Percentiles rank a stretch among this genome's conserved stretches.
Evolutionary conservation across 37 sponge, comb jelly and placozoan species (phyloP).

Genomic region (Dysidea cf. avara): DNA sequence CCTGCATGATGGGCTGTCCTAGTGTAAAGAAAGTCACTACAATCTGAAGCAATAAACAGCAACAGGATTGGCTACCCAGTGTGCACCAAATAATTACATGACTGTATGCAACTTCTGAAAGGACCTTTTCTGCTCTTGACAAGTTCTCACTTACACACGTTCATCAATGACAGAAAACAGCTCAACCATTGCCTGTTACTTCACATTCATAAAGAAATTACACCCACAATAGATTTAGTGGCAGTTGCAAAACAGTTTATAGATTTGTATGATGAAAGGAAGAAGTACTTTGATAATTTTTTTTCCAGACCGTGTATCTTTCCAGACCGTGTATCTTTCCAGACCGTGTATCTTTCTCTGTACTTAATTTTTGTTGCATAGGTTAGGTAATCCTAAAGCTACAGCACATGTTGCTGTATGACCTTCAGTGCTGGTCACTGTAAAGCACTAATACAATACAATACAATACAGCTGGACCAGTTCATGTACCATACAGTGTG

Average conservation of each 20-base stretch:
- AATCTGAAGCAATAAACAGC: too few relatives aligned
- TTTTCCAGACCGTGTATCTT: too few relatives aligned
- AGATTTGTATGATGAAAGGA: constrained; percentile 14
- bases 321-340: too few relatives aligned
- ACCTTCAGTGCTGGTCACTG: too few relatives aligned
- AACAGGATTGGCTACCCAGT: neutral
- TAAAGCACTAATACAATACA: too few relatives aligned
- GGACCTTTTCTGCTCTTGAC: constrained; percentile 12
- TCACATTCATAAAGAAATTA: constrained; percentile 25
- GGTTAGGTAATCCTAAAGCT: too few relatives aligned
- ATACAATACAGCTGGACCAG: too few relatives aligned
- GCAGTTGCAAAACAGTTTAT: constrained; percentile 42
- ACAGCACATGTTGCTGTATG: too few relatives aligned
- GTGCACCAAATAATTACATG: neutral
- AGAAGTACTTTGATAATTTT: constrained; percentile 33
- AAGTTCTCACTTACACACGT: constrained; percentile 4
- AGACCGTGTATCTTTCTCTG: too few relatives aligned
- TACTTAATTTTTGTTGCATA: too few relatives aligned
- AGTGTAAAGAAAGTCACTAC: neutral
- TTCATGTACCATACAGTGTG: too few relatives aligned
- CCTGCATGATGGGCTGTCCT: constrained; percentile 14
- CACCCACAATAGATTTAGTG: constrained; percentile 19
- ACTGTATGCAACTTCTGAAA: constrained; percentile 9
- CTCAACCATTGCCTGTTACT: constrained; percentile 16
- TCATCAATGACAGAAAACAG: constrained; percentile 30